Base-by-base conservation (phyloP, 2,113 vertebrate genomes). In the Syngnathus typhle region DNA sequence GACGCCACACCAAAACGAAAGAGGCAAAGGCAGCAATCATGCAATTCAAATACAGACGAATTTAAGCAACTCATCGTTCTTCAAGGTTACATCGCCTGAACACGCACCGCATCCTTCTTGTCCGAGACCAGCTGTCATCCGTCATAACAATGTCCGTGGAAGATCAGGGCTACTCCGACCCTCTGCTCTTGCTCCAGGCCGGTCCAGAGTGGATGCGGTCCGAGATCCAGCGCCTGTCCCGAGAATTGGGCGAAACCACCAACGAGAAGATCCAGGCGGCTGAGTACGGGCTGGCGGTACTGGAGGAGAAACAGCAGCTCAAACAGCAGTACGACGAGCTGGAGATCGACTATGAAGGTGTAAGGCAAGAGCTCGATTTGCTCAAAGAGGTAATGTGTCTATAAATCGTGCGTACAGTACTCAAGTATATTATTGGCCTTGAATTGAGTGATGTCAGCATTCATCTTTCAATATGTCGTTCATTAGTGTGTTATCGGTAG, bases 211-310 rank as follows among this genome's bases (percentile, higher is more conserved):
- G 94, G 92, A 90, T 98, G 89, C 92, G 95, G 69, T 76, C 87
- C 5, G 96, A 98, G 92, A 84, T 96, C 76, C 93, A 94, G 88
- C 91, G 96, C 77, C 90, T 98, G 51, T 92, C 91, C 71, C 92
- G 93, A 77, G 96, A 98, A 83, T 92, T 98, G 88, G 90, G 91
- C 51, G 94, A 98, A 87, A 98, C 96, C 79, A 96, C 93, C 76
- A 92, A 92, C 49, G 93, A 98, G 91, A 97, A 98, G 93, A 98
- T 98, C 89, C 96, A 97, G 89, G 96, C 96, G 62, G 96, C 96
- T 44, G 94, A 98, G 86, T 98, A 98, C 68, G 96, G 96, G 60
- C 88, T 98, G 82, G 96, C 80, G 78, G 96, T 98, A 78, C 90
- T 98, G 80, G 96, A 98, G 89, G 96, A 98, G 91, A 98, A 98